Percentiles rank a stretch among this genome's conserved stretches.
phyloP scores from a whole-genome alignment of 2,888 invertebrate species.

The Brachypterus glaber region DNA sequence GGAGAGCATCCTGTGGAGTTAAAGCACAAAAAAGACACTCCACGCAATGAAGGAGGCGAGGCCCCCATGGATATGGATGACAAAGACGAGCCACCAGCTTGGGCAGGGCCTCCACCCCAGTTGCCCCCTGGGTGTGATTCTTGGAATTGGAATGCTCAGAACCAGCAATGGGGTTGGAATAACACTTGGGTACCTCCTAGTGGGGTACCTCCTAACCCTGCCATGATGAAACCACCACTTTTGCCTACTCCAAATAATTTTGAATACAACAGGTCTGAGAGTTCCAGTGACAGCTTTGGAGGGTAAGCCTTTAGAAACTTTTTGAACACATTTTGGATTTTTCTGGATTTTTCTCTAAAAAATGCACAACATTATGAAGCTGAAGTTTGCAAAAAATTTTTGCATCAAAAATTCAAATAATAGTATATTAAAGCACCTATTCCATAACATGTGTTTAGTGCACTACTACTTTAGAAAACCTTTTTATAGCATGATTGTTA shows the following conservation, averaged over 20 bases:
- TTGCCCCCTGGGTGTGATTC: constrained; percentile 26
- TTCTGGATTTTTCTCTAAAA: too few relatives aligned
- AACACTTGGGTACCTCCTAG: constrained; percentile 40
- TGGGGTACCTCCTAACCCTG: constrained; percentile 26
- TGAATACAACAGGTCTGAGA: constrained; percentile 31
- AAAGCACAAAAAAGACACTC: constrained; percentile 13
- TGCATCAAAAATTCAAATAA: too few relatives aligned
- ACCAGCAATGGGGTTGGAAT: constrained; percentile 41
- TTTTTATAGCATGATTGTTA: too few relatives aligned
- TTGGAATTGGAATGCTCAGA: constrained; percentile 38
- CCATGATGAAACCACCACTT: constrained; percentile 32
- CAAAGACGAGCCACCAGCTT: constrained; percentile 48
- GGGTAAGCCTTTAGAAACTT: constrained; percentile 18
- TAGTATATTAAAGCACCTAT: too few relatives aligned
- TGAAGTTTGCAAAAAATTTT: too few relatives aligned
- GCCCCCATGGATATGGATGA: constrained; percentile 84
- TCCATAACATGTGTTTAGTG: too few relatives aligned
- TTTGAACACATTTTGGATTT: too few relatives aligned
- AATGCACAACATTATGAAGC: too few relatives aligned
- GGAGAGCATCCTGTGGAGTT: constrained; percentile 19
- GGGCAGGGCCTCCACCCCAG: constrained; percentile 34
- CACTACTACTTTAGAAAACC: too few relatives aligned
- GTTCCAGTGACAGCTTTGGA: constrained; percentile 26
- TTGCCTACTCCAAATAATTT: constrained; percentile 35
- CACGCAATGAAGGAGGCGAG: constrained; percentile 56